These are phyloP conservation scores for Parus major DNA, from an alignment of 2,113 vertebrate species.

Conservation along the genomic window DNA sequence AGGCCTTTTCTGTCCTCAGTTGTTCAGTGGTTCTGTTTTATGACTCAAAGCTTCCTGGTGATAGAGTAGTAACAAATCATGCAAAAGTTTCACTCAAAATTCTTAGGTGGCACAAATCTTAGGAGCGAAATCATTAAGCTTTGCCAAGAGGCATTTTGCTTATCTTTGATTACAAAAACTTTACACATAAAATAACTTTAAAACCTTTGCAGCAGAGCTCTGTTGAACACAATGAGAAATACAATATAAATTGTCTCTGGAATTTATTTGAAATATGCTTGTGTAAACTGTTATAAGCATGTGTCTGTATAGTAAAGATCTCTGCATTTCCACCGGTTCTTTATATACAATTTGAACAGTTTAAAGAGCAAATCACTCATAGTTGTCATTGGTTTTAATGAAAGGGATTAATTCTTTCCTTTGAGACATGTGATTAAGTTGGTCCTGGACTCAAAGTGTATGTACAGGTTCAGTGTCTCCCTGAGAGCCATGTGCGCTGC, in stretches of 20 bases:
- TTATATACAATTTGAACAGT: background rate
- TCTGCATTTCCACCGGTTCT: background rate
- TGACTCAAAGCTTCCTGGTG: background rate
- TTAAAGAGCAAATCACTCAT: background rate
- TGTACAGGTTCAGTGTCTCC: background rate
- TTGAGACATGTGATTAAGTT: background rate
- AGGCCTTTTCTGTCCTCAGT: background rate
- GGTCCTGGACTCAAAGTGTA: background rate
- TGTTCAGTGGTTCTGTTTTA: background rate
- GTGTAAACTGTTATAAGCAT: background rate
- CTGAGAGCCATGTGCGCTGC: background rate
- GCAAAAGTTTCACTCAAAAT: background rate
- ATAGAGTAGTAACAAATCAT: background rate
- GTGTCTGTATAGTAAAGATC: background rate
- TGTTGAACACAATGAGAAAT: background rate
- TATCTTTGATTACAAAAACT: background rate
- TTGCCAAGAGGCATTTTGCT: background rate
- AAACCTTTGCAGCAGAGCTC: background rate
- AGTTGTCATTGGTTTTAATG: background rate
- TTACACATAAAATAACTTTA: background rate
- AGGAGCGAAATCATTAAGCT: too few species aligned
- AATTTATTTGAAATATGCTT: background rate
- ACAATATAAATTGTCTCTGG: background rate
- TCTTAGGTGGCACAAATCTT: background rate
- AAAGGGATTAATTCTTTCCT: background rate